Evolutionary conservation across 1,140 invertebrate genomes (phyloP).

Genomic region (Drosophila lini): DNA sequence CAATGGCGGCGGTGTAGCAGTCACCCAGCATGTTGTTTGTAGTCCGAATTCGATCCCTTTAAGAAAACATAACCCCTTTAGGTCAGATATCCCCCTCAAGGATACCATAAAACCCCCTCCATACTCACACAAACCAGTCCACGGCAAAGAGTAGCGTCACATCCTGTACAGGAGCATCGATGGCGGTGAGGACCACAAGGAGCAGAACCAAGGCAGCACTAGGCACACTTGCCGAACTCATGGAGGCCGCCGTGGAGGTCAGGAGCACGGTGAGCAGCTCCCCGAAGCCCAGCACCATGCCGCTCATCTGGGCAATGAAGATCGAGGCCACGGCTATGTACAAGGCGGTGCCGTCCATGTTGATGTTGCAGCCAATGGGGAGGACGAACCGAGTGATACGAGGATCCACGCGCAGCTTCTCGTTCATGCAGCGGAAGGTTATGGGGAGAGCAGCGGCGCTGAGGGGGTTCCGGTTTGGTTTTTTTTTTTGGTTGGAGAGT

Average conservation of each 20-base stretch:
- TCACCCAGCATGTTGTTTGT: conserved; percentile 96
- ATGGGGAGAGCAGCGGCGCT: conserved; percentile 97
- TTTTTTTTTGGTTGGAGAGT: conserved; percentile 21
- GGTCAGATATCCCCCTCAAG: rapidly evolving
- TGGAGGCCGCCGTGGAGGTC: conserved; percentile 95
- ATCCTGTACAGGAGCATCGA: conserved; percentile 92
- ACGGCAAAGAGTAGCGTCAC: conserved; percentile 94
- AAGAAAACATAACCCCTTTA: conserved; percentile 25
- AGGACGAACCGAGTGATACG: conserved; percentile 96
- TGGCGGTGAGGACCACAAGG: conserved; percentile 93
- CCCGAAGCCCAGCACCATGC: conserved; percentile 90
- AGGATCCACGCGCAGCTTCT: conserved; percentile 94
- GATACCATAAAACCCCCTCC: too few species aligned
- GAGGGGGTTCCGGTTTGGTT: conserved; percentile 39
- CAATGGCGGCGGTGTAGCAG: conserved; percentile 93
- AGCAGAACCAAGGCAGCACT: conserved; percentile 96
- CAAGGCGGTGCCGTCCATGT: conserved; percentile 97
- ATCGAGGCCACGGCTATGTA: conserved; percentile 95
- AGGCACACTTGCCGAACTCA: conserved; percentile 96
- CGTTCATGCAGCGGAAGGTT: conserved; percentile 97
- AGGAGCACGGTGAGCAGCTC: conserved; percentile 93
- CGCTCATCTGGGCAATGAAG: conserved; percentile 97
- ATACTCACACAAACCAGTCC: conserved; percentile 95
- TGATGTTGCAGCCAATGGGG: conserved; percentile 96
- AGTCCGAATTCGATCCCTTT: conserved; percentile 93